A percentile compares a stretch with the other conserved stretches of the same genome.
Conservation (phyloP, 1,140 invertebrate species). For the Camponotus floridanus region DNA sequence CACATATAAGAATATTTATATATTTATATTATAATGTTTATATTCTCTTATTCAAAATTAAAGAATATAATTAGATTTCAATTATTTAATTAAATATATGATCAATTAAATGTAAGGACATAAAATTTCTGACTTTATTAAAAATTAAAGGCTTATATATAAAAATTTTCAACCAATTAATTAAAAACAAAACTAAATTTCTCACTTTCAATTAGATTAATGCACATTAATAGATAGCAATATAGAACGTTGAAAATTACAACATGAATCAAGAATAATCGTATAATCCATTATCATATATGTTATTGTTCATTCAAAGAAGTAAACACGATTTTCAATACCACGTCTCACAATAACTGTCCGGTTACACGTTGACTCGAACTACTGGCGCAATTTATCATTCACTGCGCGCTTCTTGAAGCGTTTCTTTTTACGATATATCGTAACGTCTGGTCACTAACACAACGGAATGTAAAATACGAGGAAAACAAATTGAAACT, state of each 20-base stretch:
- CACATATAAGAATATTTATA: no score
- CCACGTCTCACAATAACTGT: conserved; percentile 40
- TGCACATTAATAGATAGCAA: not conserved
- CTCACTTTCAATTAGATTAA: conserved; percentile 33
- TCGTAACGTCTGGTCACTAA: conserved; percentile 10
- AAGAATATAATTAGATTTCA: conserved; percentile 2
- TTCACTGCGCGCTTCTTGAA: conserved; percentile 19
- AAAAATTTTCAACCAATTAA: conserved; percentile 5
- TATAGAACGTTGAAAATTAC: not conserved
- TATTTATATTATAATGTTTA: no score
- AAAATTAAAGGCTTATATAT: not conserved
- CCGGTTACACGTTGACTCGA: conserved; percentile 44
- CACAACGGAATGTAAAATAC: not conserved
- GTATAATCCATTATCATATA: not conserved
- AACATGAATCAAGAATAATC: not conserved
- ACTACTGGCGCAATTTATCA: conserved; percentile 54
- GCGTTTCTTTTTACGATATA: conserved; percentile 33
- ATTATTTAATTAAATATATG: conserved; percentile 18
- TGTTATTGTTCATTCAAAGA: conserved; percentile 18
- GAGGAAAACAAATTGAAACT: conserved; percentile 19
- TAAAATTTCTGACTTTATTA: conserved; percentile 9
- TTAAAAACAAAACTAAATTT: not conserved
- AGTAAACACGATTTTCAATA: not conserved
- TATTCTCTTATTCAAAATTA: not conserved
- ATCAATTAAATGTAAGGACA: not conserved